These are phyloP conservation scores for Ommatoiulus sabulosus DNA, from an alignment of 2,888 invertebrate genomes.

Conservation along the genomic window DNA sequence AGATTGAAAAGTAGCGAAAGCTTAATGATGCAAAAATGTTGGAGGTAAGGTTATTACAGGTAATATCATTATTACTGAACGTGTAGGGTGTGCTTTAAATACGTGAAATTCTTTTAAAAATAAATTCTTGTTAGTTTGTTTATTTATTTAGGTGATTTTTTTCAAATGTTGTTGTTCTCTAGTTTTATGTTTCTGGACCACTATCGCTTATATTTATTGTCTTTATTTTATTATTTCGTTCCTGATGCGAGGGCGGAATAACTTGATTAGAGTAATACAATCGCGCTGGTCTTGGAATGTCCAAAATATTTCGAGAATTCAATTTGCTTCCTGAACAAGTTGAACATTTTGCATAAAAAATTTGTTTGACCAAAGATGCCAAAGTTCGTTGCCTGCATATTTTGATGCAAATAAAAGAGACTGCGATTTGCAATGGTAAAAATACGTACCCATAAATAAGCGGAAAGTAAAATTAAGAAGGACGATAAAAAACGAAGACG, in stretches of 20 bases:
- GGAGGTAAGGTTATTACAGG: too few relatives aligned
- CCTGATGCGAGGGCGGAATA: neutral
- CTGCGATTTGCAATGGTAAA: constrained; percentile 21
- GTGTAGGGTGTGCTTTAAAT: too few relatives aligned
- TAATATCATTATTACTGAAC: too few relatives aligned
- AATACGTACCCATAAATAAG: neutral
- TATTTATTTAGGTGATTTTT: too few relatives aligned
- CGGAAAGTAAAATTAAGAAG: neutral
- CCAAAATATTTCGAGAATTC: neutral
- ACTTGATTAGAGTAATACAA: neutral
- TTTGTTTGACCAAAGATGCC: neutral
- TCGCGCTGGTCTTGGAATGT: neutral
- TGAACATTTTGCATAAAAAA: neutral
- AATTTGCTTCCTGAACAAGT: neutral
- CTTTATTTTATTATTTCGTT: neutral
- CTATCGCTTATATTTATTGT: neutral
- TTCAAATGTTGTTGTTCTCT: too few relatives aligned
- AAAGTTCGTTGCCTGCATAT: constrained; percentile 31
- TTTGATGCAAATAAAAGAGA: neutral
- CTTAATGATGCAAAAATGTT: too few relatives aligned
- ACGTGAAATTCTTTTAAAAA: too few relatives aligned
- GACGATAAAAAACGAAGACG: neutral
- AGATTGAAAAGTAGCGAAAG: too few relatives aligned
- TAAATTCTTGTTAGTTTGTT: too few relatives aligned
- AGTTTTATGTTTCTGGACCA: too few relatives aligned